These are phyloP conservation scores for Brachypterus glaber DNA, from an alignment of 2,888 invertebrate species.

Conservation along the genomic window DNA sequence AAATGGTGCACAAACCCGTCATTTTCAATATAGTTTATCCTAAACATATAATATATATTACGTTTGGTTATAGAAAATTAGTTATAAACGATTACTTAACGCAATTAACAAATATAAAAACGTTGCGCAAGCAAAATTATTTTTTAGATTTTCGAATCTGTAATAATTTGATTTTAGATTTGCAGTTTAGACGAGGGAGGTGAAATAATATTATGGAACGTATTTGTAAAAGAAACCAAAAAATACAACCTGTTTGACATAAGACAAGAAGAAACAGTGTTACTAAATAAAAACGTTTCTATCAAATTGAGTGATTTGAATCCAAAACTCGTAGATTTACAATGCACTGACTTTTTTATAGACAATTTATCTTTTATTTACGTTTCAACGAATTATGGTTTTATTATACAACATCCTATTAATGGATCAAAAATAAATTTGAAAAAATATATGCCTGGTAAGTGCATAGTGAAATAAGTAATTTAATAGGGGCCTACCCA, in stretches of 20 bases:
- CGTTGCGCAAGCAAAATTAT: too few relatives aligned
- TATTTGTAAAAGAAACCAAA: constrained; percentile 30
- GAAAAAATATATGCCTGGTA: constrained; percentile 31
- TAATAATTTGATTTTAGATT: constrained; percentile 32
- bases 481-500: too few relatives aligned
- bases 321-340: constrained; percentile 30
- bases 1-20: too few relatives aligned
- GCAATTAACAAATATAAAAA: too few relatives aligned
- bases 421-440: constrained; percentile 31
- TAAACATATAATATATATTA: too few relatives aligned
- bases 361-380: constrained; percentile 39
- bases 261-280: constrained; percentile 38
- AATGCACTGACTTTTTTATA: constrained; percentile 40
- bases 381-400: constrained; percentile 42
- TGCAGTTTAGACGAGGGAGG: constrained; percentile 46
- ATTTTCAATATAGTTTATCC: too few relatives aligned
- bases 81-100: too few relatives aligned
- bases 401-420: constrained; percentile 38
- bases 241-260: too few relatives aligned
- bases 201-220: constrained; percentile 43
- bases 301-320: constrained; percentile 31
- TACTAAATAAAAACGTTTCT: constrained; percentile 39
- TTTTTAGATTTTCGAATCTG: too few relatives aligned
- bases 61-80: too few relatives aligned
- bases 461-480: too few relatives aligned